These are phyloP conservation scores for Cephus rjabovi DNA, from an alignment of 2,888 invertebrate genomes.

Conservation along the genomic window DNA sequence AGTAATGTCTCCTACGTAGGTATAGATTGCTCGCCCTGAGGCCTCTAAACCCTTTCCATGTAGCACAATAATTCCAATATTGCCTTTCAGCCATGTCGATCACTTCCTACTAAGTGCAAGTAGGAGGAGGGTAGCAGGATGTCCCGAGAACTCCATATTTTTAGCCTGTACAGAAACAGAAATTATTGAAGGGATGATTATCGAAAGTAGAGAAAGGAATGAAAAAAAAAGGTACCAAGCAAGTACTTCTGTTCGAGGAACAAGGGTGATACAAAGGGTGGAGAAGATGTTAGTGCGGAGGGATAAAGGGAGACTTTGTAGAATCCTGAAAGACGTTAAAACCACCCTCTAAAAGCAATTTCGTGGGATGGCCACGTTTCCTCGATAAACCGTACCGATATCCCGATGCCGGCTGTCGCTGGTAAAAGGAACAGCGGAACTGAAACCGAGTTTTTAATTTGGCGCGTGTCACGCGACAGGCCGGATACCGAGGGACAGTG, in stretches of 20 bases:
- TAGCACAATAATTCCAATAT: constrained; percentile 66
- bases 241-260: not conserved
- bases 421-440: constrained; percentile 50
- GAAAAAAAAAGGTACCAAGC: not conserved
- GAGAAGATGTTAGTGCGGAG: not conserved
- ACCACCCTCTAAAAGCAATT: not conserved
- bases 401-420: constrained; percentile 45
- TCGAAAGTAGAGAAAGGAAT: not conserved
- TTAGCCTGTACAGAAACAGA: not conserved
- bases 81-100: constrained; percentile 62
- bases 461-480: constrained; percentile 58
- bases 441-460: constrained; percentile 65
- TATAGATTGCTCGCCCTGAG: constrained; percentile 61
- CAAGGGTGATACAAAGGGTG: not conserved
- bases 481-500: constrained; percentile 18
- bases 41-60: constrained; percentile 43
- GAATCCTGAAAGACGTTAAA: not conserved
- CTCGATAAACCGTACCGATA: constrained; percentile 52
- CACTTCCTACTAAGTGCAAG: constrained; percentile 58
- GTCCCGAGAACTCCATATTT: not conserved
- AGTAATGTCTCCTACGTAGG: constrained; percentile 59
- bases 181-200: not conserved
- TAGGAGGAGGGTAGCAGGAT: constrained; percentile 14
- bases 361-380: constrained; percentile 11
- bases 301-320: not conserved